Conservation (phyloP, 2,113 vertebrate genomes). For the Saiga tatarica region DNA sequence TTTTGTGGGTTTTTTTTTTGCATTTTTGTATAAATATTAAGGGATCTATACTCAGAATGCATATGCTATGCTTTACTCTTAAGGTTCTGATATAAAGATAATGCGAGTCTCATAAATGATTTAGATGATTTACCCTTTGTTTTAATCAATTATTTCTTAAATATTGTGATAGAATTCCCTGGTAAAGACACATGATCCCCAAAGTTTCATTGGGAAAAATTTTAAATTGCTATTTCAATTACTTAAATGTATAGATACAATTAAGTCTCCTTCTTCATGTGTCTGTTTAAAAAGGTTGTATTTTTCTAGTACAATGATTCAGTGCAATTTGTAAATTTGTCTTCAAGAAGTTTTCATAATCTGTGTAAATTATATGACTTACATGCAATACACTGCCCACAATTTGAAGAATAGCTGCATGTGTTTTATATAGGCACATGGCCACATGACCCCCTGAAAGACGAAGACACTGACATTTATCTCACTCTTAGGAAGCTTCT, state of each 20-base stretch:
- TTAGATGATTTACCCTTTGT: neutral
- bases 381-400: neutral
- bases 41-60: neutral
- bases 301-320: neutral
- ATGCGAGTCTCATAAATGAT: neutral
- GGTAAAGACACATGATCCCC: neutral
- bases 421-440: neutral
- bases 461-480: neutral
- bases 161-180: neutral
- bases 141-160: neutral
- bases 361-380: neutral
- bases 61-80: neutral
- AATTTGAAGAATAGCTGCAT: neutral
- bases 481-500: neutral
- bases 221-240: constrained; percentile 5
- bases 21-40: neutral
- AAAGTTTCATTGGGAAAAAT: neutral
- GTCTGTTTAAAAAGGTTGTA: neutral
- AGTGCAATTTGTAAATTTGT: neutral
- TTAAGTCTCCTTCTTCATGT: neutral
- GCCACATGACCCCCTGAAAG: neutral
- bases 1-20: neutral
- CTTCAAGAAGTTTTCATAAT: neutral
- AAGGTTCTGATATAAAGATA: neutral
- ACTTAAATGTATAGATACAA: neutral